Evolutionary conservation across 2,888 invertebrate genomes (phyloP).

Genomic region (Deilephila elpenor): DNA sequence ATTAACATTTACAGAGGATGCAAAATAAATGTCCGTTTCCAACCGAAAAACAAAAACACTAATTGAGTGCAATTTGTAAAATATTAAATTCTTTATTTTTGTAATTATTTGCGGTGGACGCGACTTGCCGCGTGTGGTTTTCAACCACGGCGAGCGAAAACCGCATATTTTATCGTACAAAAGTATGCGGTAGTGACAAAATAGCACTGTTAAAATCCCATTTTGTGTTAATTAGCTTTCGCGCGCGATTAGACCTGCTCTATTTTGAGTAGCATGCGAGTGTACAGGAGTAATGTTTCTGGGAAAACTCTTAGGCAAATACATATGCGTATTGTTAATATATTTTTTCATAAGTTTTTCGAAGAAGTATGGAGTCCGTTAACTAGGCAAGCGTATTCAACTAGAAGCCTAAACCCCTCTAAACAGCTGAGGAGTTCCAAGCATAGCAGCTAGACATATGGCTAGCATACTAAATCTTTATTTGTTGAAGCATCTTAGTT

Average conservation of each 20-base stretch:
- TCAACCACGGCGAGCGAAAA: slow-evolving; percentile 18
- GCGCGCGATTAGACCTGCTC: neutral
- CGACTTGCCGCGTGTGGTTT: slow-evolving; percentile 22
- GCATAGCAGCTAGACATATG: no score
- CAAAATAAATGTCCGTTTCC: neutral
- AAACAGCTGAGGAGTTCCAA: no score
- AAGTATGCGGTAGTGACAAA: slow-evolving; percentile 28
- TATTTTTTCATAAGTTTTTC: no score
- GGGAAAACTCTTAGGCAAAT: no score
- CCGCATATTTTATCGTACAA: slow-evolving; percentile 43
- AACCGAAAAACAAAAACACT: neutral
- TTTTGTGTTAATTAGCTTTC: neutral
- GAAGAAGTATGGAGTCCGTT: no score
- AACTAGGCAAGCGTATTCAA: no score
- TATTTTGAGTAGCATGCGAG: neutral
- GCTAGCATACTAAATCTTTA: no score
- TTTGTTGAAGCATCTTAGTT: no score
- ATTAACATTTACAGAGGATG: slow-evolving; percentile 21
- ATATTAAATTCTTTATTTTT: slow-evolving; percentile 18
- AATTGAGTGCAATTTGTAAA: slow-evolving; percentile 22
- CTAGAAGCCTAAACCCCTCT: no score
- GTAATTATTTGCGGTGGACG: slow-evolving; percentile 28
- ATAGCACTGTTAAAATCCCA: neutral
- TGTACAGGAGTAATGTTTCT: no score
- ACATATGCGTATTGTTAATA: no score